phyloP scores from a whole-genome alignment of 2,888 invertebrate species.

The Caenorhabditis becei region DNA sequence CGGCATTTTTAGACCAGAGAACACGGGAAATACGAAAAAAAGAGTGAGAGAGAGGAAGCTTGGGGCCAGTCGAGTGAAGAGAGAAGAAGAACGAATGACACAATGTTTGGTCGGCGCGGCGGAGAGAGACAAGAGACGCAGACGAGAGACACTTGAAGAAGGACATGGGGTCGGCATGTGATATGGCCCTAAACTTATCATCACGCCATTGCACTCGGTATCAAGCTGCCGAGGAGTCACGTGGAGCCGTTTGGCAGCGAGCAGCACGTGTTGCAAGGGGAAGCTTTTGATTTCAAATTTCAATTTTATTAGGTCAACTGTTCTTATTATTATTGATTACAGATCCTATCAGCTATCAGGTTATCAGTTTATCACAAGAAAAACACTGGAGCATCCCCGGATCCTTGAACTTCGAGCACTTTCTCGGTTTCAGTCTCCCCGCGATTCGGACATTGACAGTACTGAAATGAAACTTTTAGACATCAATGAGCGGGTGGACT shows the following conservation, averaged over 20 bases:
- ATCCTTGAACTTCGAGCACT: constrained; percentile 17
- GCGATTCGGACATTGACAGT: constrained; percentile 61
- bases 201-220: constrained; percentile 46
- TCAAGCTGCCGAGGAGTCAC: constrained; percentile 36
- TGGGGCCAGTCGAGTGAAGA: constrained; percentile 17
- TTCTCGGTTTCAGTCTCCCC: constrained; percentile 30
- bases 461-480: constrained; percentile 54
- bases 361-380: constrained; percentile 16
- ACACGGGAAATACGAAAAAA: constrained; percentile 21
- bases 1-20: constrained; percentile 53
- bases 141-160: constrained; percentile 1
- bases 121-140: constrained; percentile 23
- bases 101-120: constrained; percentile 39
- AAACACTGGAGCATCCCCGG: constrained; percentile 29
- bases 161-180: constrained; percentile 45
- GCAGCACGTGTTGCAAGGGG: too few species aligned
- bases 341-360: background rate
- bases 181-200: constrained; percentile 38
- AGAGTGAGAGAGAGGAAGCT: constrained; percentile 11
- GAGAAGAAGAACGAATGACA: constrained; percentile 43
- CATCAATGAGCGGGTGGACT: constrained; percentile 1
- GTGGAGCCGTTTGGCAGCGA: too few species aligned
- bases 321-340: constrained; percentile 25
- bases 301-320: constrained; percentile 12
- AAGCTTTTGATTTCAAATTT: too few species aligned